Percentiles rank a stretch among this genome's conserved stretches.
phyloP scores from a whole-genome alignment of 2,888 invertebrate species.

The Heteropelma amictum region DNA sequence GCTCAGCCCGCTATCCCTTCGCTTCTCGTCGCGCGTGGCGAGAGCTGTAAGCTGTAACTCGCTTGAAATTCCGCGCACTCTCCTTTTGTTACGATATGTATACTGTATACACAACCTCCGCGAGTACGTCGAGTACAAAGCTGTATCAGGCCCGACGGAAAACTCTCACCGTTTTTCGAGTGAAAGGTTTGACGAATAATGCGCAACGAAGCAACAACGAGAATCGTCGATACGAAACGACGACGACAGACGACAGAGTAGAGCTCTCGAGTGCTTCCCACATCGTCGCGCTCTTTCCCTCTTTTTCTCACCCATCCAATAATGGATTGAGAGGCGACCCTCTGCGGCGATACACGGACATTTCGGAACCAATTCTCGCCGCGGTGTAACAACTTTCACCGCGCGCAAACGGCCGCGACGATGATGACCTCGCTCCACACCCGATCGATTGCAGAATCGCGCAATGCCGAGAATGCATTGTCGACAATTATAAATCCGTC shows the following conservation, averaged over 20 bases:
- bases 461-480: too few relatives aligned
- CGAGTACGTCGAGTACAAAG: conserved; percentile 30
- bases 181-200: conserved; percentile 43
- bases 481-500: too few relatives aligned
- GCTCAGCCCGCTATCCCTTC: conserved; percentile 16
- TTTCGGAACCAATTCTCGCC: too few relatives aligned
- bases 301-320: not conserved
- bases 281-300: too few relatives aligned
- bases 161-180: conserved; percentile 43
- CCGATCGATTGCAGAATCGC: conserved; percentile 56
- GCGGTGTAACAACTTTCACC: conserved; percentile 57
- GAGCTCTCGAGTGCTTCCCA: too few relatives aligned
- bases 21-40: not conserved
- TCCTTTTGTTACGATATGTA: not conserved
- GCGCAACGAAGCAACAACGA: not conserved
- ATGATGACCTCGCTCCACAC: conserved; percentile 49
- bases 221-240: conserved; percentile 6
- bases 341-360: too few relatives aligned
- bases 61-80: too few relatives aligned
- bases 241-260: too few relatives aligned
- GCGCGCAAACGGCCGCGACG: not conserved
- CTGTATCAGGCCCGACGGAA: too few relatives aligned
- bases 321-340: not conserved
- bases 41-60: too few relatives aligned
- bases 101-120: not conserved